These are phyloP conservation scores for Sabellastarte sp. DNA, from an alignment of 2,888 invertebrate genomes.

Conservation along the genomic window DNA sequence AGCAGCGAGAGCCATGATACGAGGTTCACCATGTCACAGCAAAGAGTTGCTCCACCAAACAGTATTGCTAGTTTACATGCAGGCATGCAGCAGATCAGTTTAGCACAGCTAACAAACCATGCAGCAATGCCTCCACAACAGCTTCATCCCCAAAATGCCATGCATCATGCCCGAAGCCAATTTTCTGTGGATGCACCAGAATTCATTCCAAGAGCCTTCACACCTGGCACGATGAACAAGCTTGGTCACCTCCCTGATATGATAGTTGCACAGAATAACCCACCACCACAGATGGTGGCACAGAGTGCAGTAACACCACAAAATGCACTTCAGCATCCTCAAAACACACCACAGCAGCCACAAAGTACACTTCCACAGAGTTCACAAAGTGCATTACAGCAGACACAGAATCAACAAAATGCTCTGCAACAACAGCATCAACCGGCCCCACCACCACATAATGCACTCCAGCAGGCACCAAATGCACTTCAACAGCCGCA, in stretches of 20 bases:
- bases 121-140: background rate
- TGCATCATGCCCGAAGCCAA: conserved; percentile 1
- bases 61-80: background rate
- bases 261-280: background rate
- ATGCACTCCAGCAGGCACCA: background rate
- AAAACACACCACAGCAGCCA: too few species aligned
- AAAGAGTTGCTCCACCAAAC: background rate
- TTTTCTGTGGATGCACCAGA: conserved; percentile 31
- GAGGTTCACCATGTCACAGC: background rate
- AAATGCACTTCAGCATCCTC: too few species aligned
- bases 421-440: background rate
- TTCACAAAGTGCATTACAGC: too few species aligned
- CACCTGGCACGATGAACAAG: conserved; percentile 3
- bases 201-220: conserved; percentile 23
- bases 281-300: background rate
- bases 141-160: background rate
- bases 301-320: too few species aligned
- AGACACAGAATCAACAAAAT: too few species aligned
- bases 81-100: background rate
- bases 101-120: background rate
- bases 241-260: background rate
- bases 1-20: background rate
- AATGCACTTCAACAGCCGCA: conserved; percentile 4
- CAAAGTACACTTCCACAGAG: too few species aligned
- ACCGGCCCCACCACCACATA: background rate